Base-by-base conservation (phyloP, 2,113 vertebrate species). In the Periophthalmodon schlosseri region DNA sequence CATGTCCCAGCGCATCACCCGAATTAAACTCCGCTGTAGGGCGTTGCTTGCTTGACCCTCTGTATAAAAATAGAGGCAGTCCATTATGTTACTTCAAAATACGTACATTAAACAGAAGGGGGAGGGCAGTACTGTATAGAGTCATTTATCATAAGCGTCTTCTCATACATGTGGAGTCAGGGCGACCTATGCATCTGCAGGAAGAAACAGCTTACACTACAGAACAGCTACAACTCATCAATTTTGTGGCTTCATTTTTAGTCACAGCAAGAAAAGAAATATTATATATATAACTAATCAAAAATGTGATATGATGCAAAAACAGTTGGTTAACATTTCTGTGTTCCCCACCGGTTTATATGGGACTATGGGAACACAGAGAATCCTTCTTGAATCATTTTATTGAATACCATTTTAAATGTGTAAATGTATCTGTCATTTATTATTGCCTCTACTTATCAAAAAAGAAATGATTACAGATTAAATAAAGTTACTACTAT, bases 81-180 rank as follows among this genome's bases (percentile, higher is more conserved):
- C 18, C 28, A 64, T 64, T 64, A 20, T 39, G 28, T 36, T 10
- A 4, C 61, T 64, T 34, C 28, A 64, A 64, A 34, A 64, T 16
- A 10, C 33, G 61, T 36, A 60, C 4, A 36, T 36, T 9, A 34
- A 2, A 36, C 33, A 64, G 9, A 34, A 9, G 10, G 8, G 34
- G 34, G 63, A 20, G 34, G 28, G 6, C 33, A 39, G 16, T n/a
- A 12, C 33, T 6, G 7, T 52, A 52, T 34, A 33, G 60, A 65
- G 63, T 65, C 63, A 44, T 65, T 65, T 39, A 65, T 65, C 28
- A 63, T 34, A n/a, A 65, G 34, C 63, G 21, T 65, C 20, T 10
- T 65, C 63, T 65, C 20, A 44, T 65, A 44, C 63, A 65, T n/a
- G 63, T 65, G 63, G 18, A 44, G 33, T 44, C 63, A 65, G 63